phyloP scores from a whole-genome alignment of 2,113 vertebrate genomes.

The Candoia aspera region DNA sequence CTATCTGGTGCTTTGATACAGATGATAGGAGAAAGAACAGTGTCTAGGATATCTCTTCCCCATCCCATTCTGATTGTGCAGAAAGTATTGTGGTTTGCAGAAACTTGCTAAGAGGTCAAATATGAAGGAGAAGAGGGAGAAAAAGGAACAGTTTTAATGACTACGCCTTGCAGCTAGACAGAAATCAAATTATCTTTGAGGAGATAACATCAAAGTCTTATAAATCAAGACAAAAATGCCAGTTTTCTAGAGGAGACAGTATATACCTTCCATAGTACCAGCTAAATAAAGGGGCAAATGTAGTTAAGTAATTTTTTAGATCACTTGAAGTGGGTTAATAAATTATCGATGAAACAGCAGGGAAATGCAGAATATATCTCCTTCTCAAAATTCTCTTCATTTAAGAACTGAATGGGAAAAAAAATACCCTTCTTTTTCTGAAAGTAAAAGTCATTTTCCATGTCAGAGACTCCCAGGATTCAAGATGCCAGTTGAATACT shows the following conservation, averaged over 20 bases:
- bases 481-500: background rate
- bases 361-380: background rate
- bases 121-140: background rate
- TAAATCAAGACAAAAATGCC: conserved; percentile 21
- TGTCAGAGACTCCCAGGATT: background rate
- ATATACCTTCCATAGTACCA: conserved; percentile 6
- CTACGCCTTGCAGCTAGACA: conserved; percentile 24
- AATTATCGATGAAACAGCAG: background rate
- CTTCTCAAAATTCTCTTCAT: background rate
- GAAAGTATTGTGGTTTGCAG: background rate
- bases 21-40: conserved; percentile 15
- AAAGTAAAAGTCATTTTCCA: background rate
- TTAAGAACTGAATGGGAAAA: background rate
- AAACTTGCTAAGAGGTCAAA: background rate
- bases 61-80: background rate
- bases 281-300: background rate
- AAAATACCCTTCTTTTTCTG: fast-evolving
- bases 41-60: background rate
- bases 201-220: conserved; percentile 4
- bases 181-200: conserved; percentile 36
- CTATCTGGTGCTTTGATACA: background rate
- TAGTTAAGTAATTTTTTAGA: conserved; percentile 25
- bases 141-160: background rate
- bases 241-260: background rate
- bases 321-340: conserved; percentile 17